Evolutionary conservation across 2,113 vertebrate species (phyloP), one percentile per base, ranked within the genome.

Genomic region (Heloderma charlesbogerti): DNA sequence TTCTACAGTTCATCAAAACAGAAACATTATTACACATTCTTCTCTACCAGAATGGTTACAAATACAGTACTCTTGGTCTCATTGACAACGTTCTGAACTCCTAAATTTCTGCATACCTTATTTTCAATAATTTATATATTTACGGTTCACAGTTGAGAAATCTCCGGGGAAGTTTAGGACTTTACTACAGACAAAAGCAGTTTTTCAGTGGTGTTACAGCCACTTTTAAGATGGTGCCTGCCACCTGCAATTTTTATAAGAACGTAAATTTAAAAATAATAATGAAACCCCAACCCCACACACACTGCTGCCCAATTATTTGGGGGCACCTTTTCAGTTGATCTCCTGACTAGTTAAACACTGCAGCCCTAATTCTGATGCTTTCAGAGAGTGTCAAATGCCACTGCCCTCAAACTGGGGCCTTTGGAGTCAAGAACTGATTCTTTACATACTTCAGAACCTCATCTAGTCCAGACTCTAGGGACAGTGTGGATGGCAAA

Each of bases 171-270:
- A 57, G 15, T 71, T 57, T 54, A 27, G 15, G 57, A 22, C 88
- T 89, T 94, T 81, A 90, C 94, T 78, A 66, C 43, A 94, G 97
- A 94, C 97, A 89, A 95, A 97, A 96, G 96, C 31, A 0, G 89
- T 81, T 22, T 8, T 81, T 13, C 31, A 13, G 88, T 87, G 51
- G 96, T 95, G 91, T 88, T 92, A 93, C 94, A 97, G 95, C 96
- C 96, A 95, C 97, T 97, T 85, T 97, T 97, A 95, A 84, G 66
- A 85, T 34, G 43, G 0, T 71, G 67, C n/a, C 67, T 27, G n/a
- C n/a, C n/a, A n/a, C n/a, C n/a, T n/a, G n/a, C n/a, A n/a, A n/a
- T n/a, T n/a, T n/a, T n/a, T n/a, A 22, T 15, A 10, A 37, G n/a
- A n/a, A n/a, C n/a, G n/a, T n/a, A n/a, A n/a, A n/a, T n/a, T n/a